A percentile compares a stretch with the other conserved stretches of the same genome.
phyloP scores from a whole-genome alignment of 2,113 vertebrate genomes.

The Patagioenas fasciata region DNA sequence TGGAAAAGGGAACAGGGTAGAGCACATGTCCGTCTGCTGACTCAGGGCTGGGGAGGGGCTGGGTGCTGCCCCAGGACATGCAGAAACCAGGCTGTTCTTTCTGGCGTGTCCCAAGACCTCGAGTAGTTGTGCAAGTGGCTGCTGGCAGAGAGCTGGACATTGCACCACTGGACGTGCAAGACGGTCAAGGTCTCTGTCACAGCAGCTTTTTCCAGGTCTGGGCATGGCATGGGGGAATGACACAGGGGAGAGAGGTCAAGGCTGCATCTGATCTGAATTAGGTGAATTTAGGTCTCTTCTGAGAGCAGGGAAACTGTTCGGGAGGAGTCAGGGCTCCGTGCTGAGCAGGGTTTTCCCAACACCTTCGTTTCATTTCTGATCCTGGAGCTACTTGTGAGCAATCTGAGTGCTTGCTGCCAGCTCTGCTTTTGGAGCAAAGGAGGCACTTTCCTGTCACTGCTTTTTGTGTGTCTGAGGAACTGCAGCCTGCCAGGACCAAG shows the following conservation, averaged over 20 bases:
- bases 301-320: not conserved
- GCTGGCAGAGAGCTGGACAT: not conserved
- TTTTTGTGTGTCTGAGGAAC: not conserved
- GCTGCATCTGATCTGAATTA: not conserved
- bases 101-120: not conserved
- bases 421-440: not conserved
- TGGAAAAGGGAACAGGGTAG: not conserved
- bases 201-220: not conserved
- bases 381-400: not conserved
- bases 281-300: not conserved
- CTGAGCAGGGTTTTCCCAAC: not conserved
- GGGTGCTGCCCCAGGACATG: not conserved
- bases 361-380: not conserved
- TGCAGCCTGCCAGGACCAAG: not conserved
- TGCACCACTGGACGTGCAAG: rapidly evolving
- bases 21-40: not conserved
- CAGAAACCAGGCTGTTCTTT: not conserved
- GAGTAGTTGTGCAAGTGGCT: not conserved
- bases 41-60: not conserved
- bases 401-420: not conserved
- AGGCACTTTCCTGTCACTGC: not conserved
- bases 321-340: not conserved
- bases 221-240: not conserved
- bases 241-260: not conserved
- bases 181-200: not conserved